Base-by-base conservation (phyloP, 1,140 invertebrate genomes). In the Coenobita brevimanus region DNA sequence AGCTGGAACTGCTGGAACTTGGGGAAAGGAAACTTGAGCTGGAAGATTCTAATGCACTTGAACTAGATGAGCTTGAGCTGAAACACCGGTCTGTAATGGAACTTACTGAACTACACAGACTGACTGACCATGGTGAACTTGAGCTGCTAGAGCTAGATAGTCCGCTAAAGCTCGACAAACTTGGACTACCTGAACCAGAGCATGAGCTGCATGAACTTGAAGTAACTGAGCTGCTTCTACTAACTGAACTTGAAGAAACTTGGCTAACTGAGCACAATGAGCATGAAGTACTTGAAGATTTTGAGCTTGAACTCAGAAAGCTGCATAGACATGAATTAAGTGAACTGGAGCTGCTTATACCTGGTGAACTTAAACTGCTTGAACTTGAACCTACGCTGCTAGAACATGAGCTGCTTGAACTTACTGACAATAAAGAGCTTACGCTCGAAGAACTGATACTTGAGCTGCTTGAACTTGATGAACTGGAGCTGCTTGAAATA, bases 391-490 rank as follows among this genome's bases (percentile, higher is more conserved):
- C n/a, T 13, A 3, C 21, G 41, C n/a, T 27, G 33, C 15, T 6
- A 3, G 41, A 13, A 73, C 33, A 8, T 73, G 36, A 13, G n/a
- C 30, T 36, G 41, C 69, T 73, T 73, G 69, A 73, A 21, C 30
- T 15, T 36, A 27, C 41, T 17, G 46, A 50, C 6, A 6, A 8
- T 50, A 17, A 50, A 33, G 36, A 15, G 30, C 27, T 27, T 2
- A 33, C 2, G 1, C n/a, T 71, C 17, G 67, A 71, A 30, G 67
- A 71, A 13, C 67, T 71, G 2, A 30, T 27, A 50, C 46, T 50
- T 21, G 67, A 71, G 30, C n/a, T 27, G 30, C 24, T 30, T 71
- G 67, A 36, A 71, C 67, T 71, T 71, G 67, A 71, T 6, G 67
- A 71, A 71, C 24, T 33, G n/a, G 67, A 71, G 15, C n/a, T 27